Evolutionary conservation across 2,797 vertebrate genomes (phyloP).

Genomic region (Cirrhinus mrigala): DNA sequence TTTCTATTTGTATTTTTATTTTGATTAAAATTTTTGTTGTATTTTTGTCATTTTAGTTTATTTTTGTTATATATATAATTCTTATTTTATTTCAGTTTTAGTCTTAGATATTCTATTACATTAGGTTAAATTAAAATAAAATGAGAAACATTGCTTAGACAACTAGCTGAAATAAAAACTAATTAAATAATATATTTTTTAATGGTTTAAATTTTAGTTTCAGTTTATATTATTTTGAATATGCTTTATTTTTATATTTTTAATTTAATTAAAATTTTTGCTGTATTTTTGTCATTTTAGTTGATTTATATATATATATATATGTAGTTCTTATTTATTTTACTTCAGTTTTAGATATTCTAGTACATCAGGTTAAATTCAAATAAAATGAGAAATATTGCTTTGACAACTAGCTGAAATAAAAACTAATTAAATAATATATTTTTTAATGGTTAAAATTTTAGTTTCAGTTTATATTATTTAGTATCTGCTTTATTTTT

Average conservation of each 20-base stretch:
- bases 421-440: not conserved
- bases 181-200: not conserved
- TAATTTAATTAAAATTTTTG: not conserved
- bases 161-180: not conserved
- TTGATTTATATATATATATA: not conserved
- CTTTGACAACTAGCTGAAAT: not conserved
- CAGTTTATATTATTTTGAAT: not conserved
- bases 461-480: not conserved
- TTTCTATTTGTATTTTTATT: not conserved
- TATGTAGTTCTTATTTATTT: not conserved
- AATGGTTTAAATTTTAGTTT: not conserved
- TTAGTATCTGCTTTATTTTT: too few species aligned
- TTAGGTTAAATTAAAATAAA: not conserved
- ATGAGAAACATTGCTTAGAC: not conserved
- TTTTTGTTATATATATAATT: not conserved
- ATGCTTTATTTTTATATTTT: not conserved
- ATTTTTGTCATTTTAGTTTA: too few species aligned
- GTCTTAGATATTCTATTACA: too few species aligned
- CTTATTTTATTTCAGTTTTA: too few species aligned
- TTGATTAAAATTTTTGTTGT: not conserved
- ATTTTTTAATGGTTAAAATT: not conserved
- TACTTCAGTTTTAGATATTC: too few species aligned
- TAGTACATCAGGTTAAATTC: not conserved
- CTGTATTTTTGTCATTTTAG: too few species aligned
- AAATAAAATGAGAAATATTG: not conserved